Base-by-base conservation (phyloP, 2,797 vertebrate genomes). In the Danio choprae region DNA sequence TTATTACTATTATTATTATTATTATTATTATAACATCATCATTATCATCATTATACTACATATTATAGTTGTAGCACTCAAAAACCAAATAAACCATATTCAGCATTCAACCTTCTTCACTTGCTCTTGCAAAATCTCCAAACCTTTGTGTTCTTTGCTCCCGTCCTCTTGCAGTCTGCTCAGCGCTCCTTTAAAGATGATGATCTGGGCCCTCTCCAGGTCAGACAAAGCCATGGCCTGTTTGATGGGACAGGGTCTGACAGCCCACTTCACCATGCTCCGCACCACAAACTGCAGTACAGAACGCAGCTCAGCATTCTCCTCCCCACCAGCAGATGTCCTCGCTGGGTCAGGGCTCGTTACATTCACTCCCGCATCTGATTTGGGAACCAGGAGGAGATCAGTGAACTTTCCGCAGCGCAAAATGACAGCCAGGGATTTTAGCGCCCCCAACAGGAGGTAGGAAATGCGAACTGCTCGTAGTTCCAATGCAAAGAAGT, bases 251-350 rank as follows among this genome's bases (percentile, higher is more conserved):
- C 94, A 95, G 1, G 93, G 90, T 74, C 92, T 86, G 74, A 95
- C 93, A 0, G 94, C 94, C 94, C 94, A 95, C 86, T 94, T 95
- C 83, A 95, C 94, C 94, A 95, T 95, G 88, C 91, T 94, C 84
- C 93, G 93, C 83, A 95, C 93, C 82, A 95, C 89, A 40, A 93
- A 94, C 90, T 95, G 94, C 74, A 95, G 87, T 69, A 95, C 94
- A 4, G 92, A 91, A 38, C 90, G 86, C 77, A 94, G 88, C 84
- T 95, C 94, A 0, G 88, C 81, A 7, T 85, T 90, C 76, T 93
- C 92, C 58, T 93, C 92, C 88, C 86, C 90, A 2, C 81, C 48
- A 3, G 67, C 78, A 55, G 86, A 86, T 77, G 82, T 71, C 79
- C 87, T 91, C 22, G 81, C 38, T 58, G 87, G 86, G 15, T 93